phyloP scores from a whole-genome alignment of 23 tunicate species.

The Ciona savignyi region DNA sequence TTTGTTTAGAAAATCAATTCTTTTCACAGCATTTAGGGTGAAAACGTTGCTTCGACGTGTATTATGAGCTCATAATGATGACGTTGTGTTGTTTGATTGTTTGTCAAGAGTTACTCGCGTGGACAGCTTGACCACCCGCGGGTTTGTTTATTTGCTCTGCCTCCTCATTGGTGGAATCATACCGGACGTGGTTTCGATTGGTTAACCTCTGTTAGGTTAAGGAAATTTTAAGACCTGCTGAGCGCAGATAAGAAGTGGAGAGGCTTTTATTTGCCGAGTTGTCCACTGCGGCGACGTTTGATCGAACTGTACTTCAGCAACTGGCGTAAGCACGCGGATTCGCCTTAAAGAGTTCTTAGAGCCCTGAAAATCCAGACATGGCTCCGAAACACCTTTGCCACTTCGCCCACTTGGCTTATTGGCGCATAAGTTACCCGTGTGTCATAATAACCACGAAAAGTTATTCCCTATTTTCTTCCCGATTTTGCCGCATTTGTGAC shows the following conservation, averaged over 20 bases:
- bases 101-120: background rate
- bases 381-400: too few species aligned
- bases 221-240: background rate
- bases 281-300: background rate
- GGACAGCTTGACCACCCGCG: background rate
- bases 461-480: background rate
- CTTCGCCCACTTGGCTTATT: background rate
- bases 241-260: background rate
- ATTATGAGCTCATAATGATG: too few species aligned
- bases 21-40: too few species aligned
- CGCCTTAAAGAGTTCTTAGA: too few species aligned
- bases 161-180: background rate
- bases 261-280: background rate
- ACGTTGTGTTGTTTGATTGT: background rate
- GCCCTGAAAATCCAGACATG: too few species aligned
- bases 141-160: background rate
- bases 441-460: background rate
- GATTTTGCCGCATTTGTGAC: background rate
- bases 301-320: too few species aligned
- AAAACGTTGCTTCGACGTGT: too few species aligned
- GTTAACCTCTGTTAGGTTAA: background rate
- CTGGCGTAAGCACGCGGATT: too few species aligned
- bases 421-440: background rate
- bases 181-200: constrained; percentile 1
- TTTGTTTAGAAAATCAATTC: too few species aligned